These are phyloP conservation scores for Nasonia oneida DNA, from an alignment of 2,888 invertebrate species.

Conservation along the genomic window DNA sequence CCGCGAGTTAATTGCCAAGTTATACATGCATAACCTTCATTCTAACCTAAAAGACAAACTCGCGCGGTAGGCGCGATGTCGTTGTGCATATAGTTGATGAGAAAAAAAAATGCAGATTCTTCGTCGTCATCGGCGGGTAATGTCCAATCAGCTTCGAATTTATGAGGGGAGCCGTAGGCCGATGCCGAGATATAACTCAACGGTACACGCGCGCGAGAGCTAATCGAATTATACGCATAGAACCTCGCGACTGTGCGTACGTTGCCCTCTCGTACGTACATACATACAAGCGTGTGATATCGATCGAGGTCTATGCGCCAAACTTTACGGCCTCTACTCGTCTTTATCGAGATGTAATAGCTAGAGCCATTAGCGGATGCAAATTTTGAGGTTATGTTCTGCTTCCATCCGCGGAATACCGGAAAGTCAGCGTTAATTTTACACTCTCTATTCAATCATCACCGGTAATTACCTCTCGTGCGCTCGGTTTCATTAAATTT, in stretches of 20 bases:
- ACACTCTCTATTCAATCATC: neutral
- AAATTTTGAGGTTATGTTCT: neutral
- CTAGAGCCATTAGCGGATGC: neutral
- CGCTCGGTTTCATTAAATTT: neutral
- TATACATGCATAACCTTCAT: neutral
- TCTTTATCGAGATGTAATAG: neutral
- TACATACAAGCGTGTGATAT: neutral
- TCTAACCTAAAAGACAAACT: neutral
- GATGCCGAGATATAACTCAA: neutral
- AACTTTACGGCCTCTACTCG: neutral
- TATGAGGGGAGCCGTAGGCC: neutral
- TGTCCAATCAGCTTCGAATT: neutral
- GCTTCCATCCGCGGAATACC: neutral
- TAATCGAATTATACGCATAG: slow-evolving; percentile 1
- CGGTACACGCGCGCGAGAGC: neutral
- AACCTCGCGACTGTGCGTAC: neutral
- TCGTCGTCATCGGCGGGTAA: neutral
- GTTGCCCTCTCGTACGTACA: neutral
- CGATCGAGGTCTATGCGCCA: neutral
- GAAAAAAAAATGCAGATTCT: neutral
- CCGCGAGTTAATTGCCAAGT: slow-evolving; percentile 5
- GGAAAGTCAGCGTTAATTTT: neutral
- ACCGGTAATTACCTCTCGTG: neutral
- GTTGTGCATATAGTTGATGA: neutral
- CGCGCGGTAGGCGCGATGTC: too few relatives aligned